phyloP scores from a whole-genome alignment of 2,797 vertebrate species.

The Gymnodraco acuticeps region DNA sequence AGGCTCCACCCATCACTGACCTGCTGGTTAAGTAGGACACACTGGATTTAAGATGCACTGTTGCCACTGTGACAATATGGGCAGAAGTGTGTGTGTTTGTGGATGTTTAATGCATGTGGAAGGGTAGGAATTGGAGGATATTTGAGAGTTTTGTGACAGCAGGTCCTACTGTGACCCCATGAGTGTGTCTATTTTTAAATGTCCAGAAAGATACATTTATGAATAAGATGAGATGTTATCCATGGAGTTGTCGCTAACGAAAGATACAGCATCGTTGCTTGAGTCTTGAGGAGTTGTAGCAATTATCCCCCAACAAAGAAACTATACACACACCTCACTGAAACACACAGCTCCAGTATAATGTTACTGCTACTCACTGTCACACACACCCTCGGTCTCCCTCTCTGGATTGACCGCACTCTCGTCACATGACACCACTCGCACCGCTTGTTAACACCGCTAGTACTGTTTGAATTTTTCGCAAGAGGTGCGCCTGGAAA shows the following conservation, averaged over 20 bases:
- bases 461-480: too few relatives aligned
- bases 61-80: constrained; percentile 64
- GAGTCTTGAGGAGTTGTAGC: too few relatives aligned
- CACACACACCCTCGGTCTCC: too few relatives aligned
- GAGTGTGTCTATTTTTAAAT: constrained; percentile 24
- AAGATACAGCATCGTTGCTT: too few relatives aligned
- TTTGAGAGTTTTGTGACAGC: constrained; percentile 58
- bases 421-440: too few relatives aligned
- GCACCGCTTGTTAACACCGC: neutral
- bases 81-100: constrained; percentile 35
- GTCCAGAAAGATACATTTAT: constrained; percentile 2
- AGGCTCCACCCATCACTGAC: constrained; percentile 59
- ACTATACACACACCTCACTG: too few relatives aligned
- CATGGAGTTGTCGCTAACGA: too few relatives aligned
- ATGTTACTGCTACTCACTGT: too few relatives aligned
- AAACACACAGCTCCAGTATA: too few relatives aligned
- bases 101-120: constrained; percentile 63
- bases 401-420: too few relatives aligned
- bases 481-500: neutral
- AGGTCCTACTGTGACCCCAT: constrained; percentile 33
- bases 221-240: neutral
- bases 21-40: constrained; percentile 74
- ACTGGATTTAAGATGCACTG: constrained; percentile 71
- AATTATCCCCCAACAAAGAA: too few relatives aligned
- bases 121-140: constrained; percentile 64